Base-by-base conservation (phyloP, 2,888 invertebrate species). In the Antheraea assamensis region DNA sequence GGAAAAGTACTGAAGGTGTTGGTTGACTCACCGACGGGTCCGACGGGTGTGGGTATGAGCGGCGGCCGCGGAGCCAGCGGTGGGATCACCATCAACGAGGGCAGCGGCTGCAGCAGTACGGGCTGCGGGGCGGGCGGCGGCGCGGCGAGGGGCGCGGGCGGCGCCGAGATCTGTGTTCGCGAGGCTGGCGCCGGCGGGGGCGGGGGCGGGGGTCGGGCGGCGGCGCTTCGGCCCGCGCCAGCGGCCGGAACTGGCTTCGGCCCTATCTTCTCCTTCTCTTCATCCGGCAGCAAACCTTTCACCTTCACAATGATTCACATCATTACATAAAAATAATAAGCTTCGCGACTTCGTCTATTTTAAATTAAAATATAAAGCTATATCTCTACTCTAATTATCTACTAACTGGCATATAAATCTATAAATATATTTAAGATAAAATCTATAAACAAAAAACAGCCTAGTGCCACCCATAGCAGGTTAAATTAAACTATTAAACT, bases 261-360 rank as follows among this genome's bases (percentile, higher is more conserved):
- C 0, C 99, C 99, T 81, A 99, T 99, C 91, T 98, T 99, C 87
- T 99, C 99, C 84, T 99, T 99, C 88, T 99, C 98, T 87, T 99
- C 98, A 86, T 99, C 99, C 0, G 98, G 98, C 76, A 99, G 93
- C 8, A 99, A 95, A 3, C 99, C 99, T 90, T 99, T 99, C 42
- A 93, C 93, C 92, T 58, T 24, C 21, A 21, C 21, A 52, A 21
- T 7, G 4, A 21, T 7, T 52, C 21, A 19, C 7, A n/a, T 2
- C 19, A 21, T 52, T 52, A 52, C 1, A 52, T 52, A 52, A 19
- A 15, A 1, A 52, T 42, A 42, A 42, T 10, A 7, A 42, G 42
- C 42, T 42, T 42, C 42, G 42, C 42, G 42, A 42, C 42, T 42
- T 42, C 42, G 42, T 42, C 42, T 42, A 10, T 42, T 4, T 42